Conservation (phyloP, 35 echinoderm and acorn worm species). For the Diadema setosum region DNA sequence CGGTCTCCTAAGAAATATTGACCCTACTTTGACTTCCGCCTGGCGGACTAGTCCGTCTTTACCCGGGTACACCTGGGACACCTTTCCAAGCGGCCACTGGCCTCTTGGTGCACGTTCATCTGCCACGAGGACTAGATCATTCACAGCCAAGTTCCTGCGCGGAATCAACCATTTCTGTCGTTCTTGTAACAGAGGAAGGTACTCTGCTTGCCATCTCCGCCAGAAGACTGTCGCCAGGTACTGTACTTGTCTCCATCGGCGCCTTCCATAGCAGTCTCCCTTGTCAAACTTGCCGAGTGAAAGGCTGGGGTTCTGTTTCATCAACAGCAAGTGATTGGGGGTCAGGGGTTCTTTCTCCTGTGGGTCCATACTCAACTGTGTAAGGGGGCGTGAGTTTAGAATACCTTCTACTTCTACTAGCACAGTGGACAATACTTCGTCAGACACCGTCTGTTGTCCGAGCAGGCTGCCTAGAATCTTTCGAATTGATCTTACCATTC, state of each 20-base stretch:
- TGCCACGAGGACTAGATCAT: conserved; percentile 56
- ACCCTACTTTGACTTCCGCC: conserved; percentile 38
- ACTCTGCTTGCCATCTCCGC: conserved; percentile 47
- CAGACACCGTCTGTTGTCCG: neutral
- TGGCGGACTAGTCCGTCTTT: conserved; percentile 20
- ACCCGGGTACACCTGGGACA: conserved; percentile 45
- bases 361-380: conserved; percentile 30
- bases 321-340: conserved; percentile 51
- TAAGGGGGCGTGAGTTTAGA: conserved; percentile 47
- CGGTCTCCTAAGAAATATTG: conserved; percentile 36
- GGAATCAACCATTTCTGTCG: conserved; percentile 45
- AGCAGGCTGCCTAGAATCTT: conserved; percentile 39
- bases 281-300: conserved; percentile 29
- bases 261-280: conserved; percentile 35
- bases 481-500: conserved; percentile 27
- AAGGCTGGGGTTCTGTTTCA: neutral
- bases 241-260: conserved; percentile 34
- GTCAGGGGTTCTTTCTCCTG: conserved; percentile 43
- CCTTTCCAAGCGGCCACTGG: conserved; percentile 48
- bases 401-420: conserved; percentile 53
- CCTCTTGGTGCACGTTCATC: conserved; percentile 7
- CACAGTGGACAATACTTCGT: conserved; percentile 30
- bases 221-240: conserved; percentile 51
- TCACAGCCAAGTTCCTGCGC: conserved; percentile 20
- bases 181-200: conserved; percentile 55